A percentile compares a stretch with the other conserved stretches of the same genome.
Evolutionary conservation across 2,888 invertebrate species (phyloP).

Genomic region (Drosophila fulvimacula): DNA sequence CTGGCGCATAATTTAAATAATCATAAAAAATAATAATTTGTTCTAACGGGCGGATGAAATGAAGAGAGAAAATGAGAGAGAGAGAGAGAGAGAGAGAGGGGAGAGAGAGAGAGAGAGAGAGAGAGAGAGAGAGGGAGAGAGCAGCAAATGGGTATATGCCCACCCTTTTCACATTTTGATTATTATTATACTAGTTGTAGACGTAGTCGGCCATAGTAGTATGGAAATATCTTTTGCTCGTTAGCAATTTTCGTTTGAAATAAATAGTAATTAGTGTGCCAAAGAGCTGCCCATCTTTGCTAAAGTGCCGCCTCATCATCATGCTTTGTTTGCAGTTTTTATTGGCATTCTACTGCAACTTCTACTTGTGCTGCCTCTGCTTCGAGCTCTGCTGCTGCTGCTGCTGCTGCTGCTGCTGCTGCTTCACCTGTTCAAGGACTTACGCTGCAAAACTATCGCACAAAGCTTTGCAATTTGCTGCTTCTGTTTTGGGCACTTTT

Average conservation of each 20-base stretch:
- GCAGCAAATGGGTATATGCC: constrained; percentile 8
- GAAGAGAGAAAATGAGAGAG: background rate
- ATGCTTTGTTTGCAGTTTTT: constrained; percentile 60
- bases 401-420: constrained; percentile 4
- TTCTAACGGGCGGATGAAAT: constrained; percentile 50
- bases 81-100: too few species aligned
- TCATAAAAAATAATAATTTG: constrained; percentile 80
- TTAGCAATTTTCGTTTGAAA: constrained; percentile 81
- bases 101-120: too few species aligned
- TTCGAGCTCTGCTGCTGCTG: constrained; percentile 1
- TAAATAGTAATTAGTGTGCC: constrained; percentile 79
- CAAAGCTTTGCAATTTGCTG: constrained; percentile 74
- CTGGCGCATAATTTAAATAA: constrained; percentile 77
- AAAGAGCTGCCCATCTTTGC: constrained; percentile 66
- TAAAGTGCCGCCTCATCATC: constrained; percentile 34
- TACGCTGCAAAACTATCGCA: constrained; percentile 68
- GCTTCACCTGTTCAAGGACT: constrained; percentile 57
- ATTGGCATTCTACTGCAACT: constrained; percentile 45
- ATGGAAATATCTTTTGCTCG: constrained; percentile 78
- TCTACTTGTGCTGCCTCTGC: background rate
- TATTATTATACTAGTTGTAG: constrained; percentile 46
- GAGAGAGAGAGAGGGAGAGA: too few species aligned
- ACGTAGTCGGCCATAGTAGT: background rate
- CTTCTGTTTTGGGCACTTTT: constrained; percentile 76
- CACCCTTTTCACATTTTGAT: constrained; percentile 44